Evolutionary conservation across 2,113 vertebrate species (phyloP).

Genomic region (Merops nubicus): DNA sequence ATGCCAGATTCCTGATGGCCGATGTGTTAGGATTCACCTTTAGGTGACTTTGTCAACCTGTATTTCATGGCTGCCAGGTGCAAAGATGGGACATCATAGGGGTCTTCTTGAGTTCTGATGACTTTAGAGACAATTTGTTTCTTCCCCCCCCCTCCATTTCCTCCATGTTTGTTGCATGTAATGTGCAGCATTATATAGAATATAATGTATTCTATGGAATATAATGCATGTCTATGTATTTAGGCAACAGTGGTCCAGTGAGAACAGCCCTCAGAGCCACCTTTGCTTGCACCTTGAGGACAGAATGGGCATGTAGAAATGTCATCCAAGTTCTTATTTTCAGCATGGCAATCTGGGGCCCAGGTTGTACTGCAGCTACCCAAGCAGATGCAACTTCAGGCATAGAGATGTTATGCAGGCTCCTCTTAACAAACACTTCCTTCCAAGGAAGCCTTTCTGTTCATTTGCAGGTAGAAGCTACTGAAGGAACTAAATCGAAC

Average conservation of each 20-base stretch:
- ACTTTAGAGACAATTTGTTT: not conserved
- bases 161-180: not conserved
- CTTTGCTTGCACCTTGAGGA: not conserved
- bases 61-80: not conserved
- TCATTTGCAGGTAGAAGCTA: not conserved
- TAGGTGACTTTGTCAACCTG: not conserved
- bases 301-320: not conserved
- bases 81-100: not conserved
- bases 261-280: not conserved
- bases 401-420: not conserved
- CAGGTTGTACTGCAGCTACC: not conserved
- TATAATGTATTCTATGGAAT: no score
- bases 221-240: fast-evolving
- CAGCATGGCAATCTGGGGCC: not conserved
- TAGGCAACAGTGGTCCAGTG: not conserved
- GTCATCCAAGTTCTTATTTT: not conserved
- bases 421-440: not conserved
- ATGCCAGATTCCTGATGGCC: not conserved
- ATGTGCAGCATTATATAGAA: not conserved
- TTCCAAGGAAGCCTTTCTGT: not conserved
- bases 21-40: not conserved
- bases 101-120: not conserved
- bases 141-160: not conserved
- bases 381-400: no score
- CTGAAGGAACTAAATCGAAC: not conserved